phyloP scores from a whole-genome alignment of 2,113 vertebrate genomes.

The Brachypodius melanocephalos region DNA sequence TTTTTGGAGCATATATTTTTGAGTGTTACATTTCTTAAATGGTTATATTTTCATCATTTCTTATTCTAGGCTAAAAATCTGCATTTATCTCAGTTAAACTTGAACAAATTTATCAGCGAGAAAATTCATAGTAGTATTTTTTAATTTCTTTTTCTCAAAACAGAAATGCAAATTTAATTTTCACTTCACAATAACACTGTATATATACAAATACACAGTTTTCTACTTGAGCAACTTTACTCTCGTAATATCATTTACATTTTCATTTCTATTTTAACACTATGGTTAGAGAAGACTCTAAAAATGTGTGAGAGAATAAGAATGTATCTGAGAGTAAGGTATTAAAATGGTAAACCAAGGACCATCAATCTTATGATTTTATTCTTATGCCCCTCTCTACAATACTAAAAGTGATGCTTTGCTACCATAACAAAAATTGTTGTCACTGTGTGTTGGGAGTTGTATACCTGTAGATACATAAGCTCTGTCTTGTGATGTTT shows the following conservation, averaged over 20 bases:
- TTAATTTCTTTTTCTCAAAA: background rate
- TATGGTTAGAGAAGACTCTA: background rate
- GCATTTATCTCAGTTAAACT: background rate
- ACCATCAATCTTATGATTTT: background rate
- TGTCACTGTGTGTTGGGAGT: background rate
- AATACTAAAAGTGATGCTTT: background rate
- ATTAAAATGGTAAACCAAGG: background rate
- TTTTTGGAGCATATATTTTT: background rate
- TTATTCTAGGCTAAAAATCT: background rate
- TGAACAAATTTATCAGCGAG: background rate
- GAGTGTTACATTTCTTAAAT: background rate
- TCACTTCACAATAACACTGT: background rate
- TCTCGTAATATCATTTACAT: background rate
- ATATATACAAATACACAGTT: background rate
- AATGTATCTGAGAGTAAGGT: background rate
- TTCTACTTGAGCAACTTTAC: background rate
- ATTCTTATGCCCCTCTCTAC: background rate
- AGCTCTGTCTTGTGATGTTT: background rate
- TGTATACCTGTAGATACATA: background rate
- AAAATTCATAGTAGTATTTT: background rate
- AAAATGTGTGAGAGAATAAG: background rate
- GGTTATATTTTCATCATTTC: background rate
- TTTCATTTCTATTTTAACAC: background rate
- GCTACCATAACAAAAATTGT: background rate
- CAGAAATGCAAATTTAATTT: background rate